Base-by-base conservation (phyloP, 2,888 invertebrate genomes). In the Caradrina clavipalpis region DNA sequence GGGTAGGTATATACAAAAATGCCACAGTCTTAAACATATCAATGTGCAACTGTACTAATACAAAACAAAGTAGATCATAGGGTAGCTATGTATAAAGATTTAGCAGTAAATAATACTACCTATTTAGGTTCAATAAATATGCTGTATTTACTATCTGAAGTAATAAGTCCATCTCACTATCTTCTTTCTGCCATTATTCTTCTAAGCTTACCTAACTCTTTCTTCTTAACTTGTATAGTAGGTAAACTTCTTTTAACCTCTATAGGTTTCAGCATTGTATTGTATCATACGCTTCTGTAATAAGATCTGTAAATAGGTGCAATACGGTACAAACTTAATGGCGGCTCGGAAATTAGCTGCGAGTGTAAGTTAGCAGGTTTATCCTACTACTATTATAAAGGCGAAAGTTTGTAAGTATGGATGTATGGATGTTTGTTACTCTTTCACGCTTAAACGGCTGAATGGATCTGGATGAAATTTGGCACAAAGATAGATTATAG, bases 251-350 rank as follows among this genome's bases (percentile, higher is more conserved):
- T 17, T 42, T 42, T 35, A 19, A 68, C 35, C 17, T 75, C 6
- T 51, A 57, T 31, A 4, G 39, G 22, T 49, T 13, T 55, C 22
- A 76, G 76, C 76, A 71, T 71, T 71, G 70, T 71, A 71, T 71
- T 71, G 76, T 71, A 76, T 22, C 45, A 69, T 72, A 57, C 57
- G 71, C 71, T 72, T 72, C 42, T 57, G 50, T 54, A 6, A 19
- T 21, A 22, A 42, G 1, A 35, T 45, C 5, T 76, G 76, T 81
- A 83, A 69, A 78, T 59, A 55, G 35, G 58, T 55, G 58, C 53
- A 4, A n/a, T n/a, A n/a, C n/a, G n/a, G n/a, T n/a, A n/a, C n/a
- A n/a, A n/a, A n/a, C n/a, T n/a, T n/a, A n/a, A n/a, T n/a, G n/a
- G n/a, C n/a, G n/a, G n/a, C n/a, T n/a, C n/a, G n/a, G n/a, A n/a